Percentiles rank a stretch among this genome's conserved stretches.
These are phyloP conservation scores for Prolemur simus DNA, from an alignment of 2,113 vertebrate species.

Conservation along the genomic window DNA sequence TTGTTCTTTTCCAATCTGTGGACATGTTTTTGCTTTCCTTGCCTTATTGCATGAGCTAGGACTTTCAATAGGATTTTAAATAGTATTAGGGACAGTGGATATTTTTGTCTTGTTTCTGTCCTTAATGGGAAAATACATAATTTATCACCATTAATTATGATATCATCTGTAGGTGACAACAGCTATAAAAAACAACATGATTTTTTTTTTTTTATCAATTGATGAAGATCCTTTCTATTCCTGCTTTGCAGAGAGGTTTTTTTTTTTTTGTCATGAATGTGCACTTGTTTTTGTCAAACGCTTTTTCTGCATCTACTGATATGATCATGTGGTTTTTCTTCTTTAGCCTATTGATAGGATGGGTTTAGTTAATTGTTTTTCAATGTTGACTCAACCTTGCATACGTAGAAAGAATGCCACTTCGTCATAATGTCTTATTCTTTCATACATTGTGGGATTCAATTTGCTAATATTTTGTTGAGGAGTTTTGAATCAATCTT, in stretches of 20 bases:
- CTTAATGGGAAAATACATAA: not conserved
- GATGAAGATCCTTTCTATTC: not conserved
- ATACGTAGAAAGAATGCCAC: too few relatives aligned
- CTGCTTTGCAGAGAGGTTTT: not conserved
- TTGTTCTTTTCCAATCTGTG: not conserved
- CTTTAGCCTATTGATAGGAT: too few relatives aligned
- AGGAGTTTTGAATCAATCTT: too few relatives aligned
- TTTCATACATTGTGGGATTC: too few relatives aligned
- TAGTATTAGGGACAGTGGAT: not conserved
- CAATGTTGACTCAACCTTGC: too few relatives aligned
- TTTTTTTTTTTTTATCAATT: not conserved
- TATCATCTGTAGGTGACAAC: not conserved
- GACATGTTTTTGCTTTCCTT: not conserved
- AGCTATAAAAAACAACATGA: too few relatives aligned
- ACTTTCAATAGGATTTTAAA: not conserved
- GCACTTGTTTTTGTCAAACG: not conserved
- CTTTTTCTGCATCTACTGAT: too few relatives aligned
- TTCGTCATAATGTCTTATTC: too few relatives aligned
- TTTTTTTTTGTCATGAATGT: not conserved
- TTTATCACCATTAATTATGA: not conserved
- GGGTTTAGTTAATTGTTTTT: too few relatives aligned
- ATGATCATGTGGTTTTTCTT: too few relatives aligned
- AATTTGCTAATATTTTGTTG: too few relatives aligned
- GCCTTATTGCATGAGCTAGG: not conserved
- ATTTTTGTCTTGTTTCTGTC: not conserved